phyloP scores from a whole-genome alignment of 2,888 invertebrate species.

The Dione juno region DNA sequence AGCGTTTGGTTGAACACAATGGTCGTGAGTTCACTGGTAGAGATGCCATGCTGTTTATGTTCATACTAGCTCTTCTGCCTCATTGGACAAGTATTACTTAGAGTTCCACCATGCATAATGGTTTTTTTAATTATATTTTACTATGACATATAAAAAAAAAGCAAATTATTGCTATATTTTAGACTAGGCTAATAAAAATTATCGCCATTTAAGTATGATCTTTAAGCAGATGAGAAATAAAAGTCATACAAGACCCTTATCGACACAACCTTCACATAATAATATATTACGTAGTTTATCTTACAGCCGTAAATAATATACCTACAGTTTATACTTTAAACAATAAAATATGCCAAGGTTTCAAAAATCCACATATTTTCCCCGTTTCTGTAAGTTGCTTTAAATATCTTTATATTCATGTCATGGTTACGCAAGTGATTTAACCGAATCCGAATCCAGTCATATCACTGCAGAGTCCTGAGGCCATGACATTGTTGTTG shows the following conservation, averaged over 20 bases:
- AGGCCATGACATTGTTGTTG: slow-evolving; percentile 50
- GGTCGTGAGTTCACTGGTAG: too few species aligned
- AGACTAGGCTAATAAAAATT: neutral
- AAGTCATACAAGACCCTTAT: neutral
- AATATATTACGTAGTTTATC: slow-evolving; percentile 4
- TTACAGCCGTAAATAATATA: slow-evolving; percentile 5
- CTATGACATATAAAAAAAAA: too few species aligned
- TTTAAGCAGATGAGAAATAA: neutral
- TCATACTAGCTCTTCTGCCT: neutral
- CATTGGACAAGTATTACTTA: neutral
- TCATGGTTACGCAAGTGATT: slow-evolving; percentile 36
- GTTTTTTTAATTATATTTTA: too few species aligned
- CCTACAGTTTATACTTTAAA: neutral
- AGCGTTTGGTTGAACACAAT: too few species aligned
- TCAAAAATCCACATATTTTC: slow-evolving; percentile 27
- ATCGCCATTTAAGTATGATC: neutral
- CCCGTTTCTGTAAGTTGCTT: slow-evolving; percentile 25
- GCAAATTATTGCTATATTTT: too few species aligned
- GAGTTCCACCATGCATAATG: too few species aligned
- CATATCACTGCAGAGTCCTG: slow-evolving; percentile 34
- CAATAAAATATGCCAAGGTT: slow-evolving; percentile 26
- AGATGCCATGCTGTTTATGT: too few species aligned
- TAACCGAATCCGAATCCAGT: slow-evolving; percentile 36
- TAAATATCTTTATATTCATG: slow-evolving; percentile 26
- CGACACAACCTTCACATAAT: slow-evolving; percentile 16